These are phyloP conservation scores for Pollenia labialis DNA, from an alignment of 2,888 invertebrate species.

Conservation along the genomic window DNA sequence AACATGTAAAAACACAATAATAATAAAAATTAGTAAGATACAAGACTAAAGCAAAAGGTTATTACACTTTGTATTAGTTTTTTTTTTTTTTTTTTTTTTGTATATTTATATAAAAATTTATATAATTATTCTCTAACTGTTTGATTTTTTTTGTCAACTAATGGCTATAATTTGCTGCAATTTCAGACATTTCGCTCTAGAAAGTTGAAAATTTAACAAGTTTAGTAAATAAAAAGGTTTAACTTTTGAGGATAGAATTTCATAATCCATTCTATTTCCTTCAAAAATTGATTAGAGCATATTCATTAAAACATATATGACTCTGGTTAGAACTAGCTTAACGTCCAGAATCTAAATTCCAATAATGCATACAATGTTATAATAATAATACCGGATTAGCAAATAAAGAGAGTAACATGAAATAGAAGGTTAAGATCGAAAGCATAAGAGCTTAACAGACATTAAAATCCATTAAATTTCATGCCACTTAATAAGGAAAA, in stretches of 20 bases:
- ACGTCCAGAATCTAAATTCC: neutral
- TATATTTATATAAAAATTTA: neutral
- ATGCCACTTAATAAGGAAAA: neutral
- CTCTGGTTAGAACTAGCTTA: conserved; percentile 1
- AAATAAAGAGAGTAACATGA: neutral
- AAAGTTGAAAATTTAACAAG: neutral
- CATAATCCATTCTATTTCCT: neutral
- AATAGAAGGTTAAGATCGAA: neutral
- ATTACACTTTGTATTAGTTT: neutral
- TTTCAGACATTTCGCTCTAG: neutral
- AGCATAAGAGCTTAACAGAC: neutral
- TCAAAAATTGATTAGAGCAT: conserved; percentile 2
- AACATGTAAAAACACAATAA: too few relatives aligned
- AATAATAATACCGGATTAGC: conserved; percentile 1
- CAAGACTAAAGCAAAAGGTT: neutral
- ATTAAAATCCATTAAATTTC: neutral
- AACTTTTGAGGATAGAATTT: neutral
- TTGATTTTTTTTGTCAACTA: neutral
- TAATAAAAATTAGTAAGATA: neutral
- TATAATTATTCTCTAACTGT: neutral
- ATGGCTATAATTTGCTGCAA: neutral
- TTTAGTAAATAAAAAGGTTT: neutral
- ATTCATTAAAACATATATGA: neutral
- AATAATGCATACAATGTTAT: neutral
- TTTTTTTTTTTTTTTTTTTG: neutral